phyloP scores from a whole-genome alignment of 23 tunicate genomes.

The Clavelina lepadiformis region DNA sequence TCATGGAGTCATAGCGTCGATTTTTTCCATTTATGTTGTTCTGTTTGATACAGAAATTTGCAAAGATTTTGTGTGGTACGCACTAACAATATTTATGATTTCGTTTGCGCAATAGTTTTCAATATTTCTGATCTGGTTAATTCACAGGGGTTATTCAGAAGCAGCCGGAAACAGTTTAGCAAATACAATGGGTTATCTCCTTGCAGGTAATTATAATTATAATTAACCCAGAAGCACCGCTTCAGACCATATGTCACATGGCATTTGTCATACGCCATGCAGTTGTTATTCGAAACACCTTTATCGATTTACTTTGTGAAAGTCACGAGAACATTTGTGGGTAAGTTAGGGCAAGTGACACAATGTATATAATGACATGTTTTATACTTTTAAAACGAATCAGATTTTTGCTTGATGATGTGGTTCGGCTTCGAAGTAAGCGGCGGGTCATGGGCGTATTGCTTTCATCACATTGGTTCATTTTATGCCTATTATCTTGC shows the following conservation, averaged over 20 bases:
- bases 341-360: no score
- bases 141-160: slow-evolving; percentile 46
- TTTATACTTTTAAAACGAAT: not conserved
- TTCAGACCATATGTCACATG: no score
- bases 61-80: slow-evolving; percentile 34
- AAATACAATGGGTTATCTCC: slow-evolving; percentile 48
- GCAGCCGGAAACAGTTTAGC: slow-evolving; percentile 36
- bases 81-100: no score
- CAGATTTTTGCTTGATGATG: not conserved
- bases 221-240: no score
- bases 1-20: slow-evolving; percentile 34
- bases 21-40: slow-evolving; percentile 34
- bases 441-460: slow-evolving; percentile 26
- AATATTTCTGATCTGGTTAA: not conserved
- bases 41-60: slow-evolving; percentile 29
- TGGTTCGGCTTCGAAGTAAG: not conserved
- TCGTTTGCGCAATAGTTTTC: no score
- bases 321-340: no score
- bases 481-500: slow-evolving; percentile 19
- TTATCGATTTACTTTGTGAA: no score
- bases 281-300: not conserved
- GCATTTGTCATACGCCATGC: no score
- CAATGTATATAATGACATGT: not conserved
- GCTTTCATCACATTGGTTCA: slow-evolving; percentile 33
- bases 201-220: slow-evolving; percentile 26